Percentiles rank a stretch among this genome's conserved stretches.
Conservation (phyloP, 1,140 invertebrate species). For the Catajapyx aquilonaris region DNA sequence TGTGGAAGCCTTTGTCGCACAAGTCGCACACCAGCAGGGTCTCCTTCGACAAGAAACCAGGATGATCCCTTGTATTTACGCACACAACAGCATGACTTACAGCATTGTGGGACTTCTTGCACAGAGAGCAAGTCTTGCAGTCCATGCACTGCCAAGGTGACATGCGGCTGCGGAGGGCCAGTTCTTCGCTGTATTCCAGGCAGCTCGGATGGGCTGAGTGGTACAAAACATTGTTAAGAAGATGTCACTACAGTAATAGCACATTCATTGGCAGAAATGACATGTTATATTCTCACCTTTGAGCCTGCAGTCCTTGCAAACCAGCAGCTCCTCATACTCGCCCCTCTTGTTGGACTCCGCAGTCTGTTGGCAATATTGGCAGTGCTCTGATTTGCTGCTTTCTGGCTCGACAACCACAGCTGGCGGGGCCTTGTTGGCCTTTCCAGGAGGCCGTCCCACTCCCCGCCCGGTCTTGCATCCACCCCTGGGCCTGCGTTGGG, state of each 20-base stretch:
- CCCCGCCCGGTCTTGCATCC: no score
- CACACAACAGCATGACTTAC: no score
- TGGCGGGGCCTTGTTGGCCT: no score
- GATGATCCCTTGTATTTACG: no score
- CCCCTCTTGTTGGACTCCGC: background rate
- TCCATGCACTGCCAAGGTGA: slow-evolving; percentile 25
- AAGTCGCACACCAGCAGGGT: background rate
- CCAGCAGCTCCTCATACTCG: slow-evolving; percentile 7
- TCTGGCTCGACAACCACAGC: no score
- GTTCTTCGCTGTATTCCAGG: slow-evolving; percentile 22
- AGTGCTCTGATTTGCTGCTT: no score
- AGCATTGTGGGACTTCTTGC: no score
- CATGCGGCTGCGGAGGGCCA: slow-evolving; percentile 18
- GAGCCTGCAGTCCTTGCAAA: slow-evolving; percentile 8
- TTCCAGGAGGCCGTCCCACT: no score
- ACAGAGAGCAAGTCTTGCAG: slow-evolving; percentile 25
- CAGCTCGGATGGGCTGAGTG: slow-evolving; percentile 24
- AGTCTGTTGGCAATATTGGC: slow-evolving; percentile 37
- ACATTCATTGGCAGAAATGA: no score
- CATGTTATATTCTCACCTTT: slow-evolving; percentile 6
- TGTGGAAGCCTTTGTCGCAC: background rate
- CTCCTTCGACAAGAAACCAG: no score
- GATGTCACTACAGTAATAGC: no score
- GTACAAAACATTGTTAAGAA: slow-evolving; percentile 1
- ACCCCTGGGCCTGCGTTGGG: no score